Evolutionary conservation across 2,888 invertebrate genomes (phyloP).

Genomic region (Corythucha ciliata): DNA sequence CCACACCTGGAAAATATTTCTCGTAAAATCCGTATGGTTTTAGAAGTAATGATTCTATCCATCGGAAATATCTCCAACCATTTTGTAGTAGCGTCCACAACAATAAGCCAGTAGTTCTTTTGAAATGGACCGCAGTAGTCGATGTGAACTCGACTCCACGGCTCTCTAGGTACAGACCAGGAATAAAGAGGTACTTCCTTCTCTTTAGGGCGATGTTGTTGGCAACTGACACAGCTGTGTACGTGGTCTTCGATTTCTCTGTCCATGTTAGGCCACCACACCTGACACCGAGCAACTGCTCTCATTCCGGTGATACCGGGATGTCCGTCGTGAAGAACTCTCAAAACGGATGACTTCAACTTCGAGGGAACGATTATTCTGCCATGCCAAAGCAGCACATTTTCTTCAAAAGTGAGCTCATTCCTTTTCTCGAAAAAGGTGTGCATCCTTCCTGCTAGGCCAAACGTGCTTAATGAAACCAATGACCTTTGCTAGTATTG

Average conservation of each 20-base stretch:
- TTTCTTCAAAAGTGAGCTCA: not conserved
- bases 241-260: conserved; percentile 6
- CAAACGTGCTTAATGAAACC: not conserved
- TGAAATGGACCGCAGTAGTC: conserved; percentile 33
- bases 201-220: conserved; percentile 26
- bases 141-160: conserved; percentile 33
- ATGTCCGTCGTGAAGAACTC: conserved; percentile 24
- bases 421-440: conserved; percentile 3
- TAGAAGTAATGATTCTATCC: not conserved
- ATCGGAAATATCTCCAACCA: conserved; percentile 26
- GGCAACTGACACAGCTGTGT: conserved; percentile 21
- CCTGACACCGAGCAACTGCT: not conserved
- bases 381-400: conserved; percentile 11
- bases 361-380: conserved; percentile 19
- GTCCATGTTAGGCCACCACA: conserved; percentile 12
- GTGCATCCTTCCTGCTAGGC: not conserved
- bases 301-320: conserved; percentile 28
- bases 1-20: conserved; percentile 23
- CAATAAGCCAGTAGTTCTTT: conserved; percentile 31
- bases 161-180: conserved; percentile 31
- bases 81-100: conserved; percentile 34
- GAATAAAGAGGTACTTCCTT: conserved; percentile 26
- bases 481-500: not conserved
- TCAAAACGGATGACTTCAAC: conserved; percentile 2
- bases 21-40: not conserved